Percentiles rank a stretch among this genome's conserved stretches.
Conservation (phyloP, 2,797 vertebrate genomes). For the Alouatta caraya region DNA sequence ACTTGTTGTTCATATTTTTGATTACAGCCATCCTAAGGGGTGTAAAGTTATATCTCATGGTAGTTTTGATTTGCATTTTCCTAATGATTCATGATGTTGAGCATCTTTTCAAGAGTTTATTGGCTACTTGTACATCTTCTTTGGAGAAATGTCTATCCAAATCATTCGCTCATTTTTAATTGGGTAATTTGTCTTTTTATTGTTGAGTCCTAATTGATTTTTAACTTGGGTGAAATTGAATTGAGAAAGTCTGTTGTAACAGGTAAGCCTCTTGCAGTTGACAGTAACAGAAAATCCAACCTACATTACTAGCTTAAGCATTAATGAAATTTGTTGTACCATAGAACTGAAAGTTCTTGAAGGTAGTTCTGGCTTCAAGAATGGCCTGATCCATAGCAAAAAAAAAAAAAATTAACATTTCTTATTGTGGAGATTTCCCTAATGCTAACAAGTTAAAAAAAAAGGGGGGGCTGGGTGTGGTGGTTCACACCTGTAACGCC, state of each 20-base stretch:
- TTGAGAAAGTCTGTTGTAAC: neutral
- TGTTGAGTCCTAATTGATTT: neutral
- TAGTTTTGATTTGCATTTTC: neutral
- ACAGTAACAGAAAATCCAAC: slow-evolving; percentile 1
- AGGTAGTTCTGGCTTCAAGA: neutral
- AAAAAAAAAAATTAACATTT: neutral
- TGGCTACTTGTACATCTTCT: neutral
- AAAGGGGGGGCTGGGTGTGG: neutral
- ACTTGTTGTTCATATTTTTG: neutral
- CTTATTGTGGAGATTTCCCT: too few relatives aligned
- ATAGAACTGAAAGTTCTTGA: neutral
- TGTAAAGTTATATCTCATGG: neutral
- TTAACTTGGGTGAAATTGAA: slow-evolving; percentile 12
- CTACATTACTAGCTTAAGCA: neutral
- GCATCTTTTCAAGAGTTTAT: slow-evolving; percentile 3
- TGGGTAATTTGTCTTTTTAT: neutral
- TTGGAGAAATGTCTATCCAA: neutral
- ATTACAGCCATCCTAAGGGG: neutral
- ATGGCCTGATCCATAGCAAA: neutral
- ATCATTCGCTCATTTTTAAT: neutral
- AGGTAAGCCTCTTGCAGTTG: neutral
- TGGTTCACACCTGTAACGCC: neutral
- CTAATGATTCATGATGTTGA: neutral
- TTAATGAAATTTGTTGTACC: neutral
- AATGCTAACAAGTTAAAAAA: too few relatives aligned